Base-by-base conservation (phyloP, 2,113 vertebrate genomes). In the Sinocyclocheilus rhinocerous region DNA sequence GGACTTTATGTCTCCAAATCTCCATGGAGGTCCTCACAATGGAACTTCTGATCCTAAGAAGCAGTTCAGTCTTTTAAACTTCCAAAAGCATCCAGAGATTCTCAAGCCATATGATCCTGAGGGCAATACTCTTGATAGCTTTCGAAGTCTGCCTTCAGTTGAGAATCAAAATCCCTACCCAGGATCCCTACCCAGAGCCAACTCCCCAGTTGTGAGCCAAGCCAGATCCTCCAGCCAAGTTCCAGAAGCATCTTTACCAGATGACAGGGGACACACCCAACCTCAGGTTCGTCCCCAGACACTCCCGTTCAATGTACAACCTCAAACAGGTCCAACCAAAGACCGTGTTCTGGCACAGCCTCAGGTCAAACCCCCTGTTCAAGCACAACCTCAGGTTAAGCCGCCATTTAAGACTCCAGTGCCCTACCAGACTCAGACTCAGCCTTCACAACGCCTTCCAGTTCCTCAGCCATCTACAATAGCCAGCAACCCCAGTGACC, bases 61-160 rank as follows among this genome's bases (percentile, higher is more conserved):
- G 89, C 65, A 95, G 0, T 89, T 95, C 24, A 91, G 87, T 4
- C 84, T 97, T 85, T 92, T 97, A 83, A 99, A 98, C 92, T 98
- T 96, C 89, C 97, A 99, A 90, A 96, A 90, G 85, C 96, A 99
- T 84, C 97, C 98, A 16, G 98, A 99, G 92, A 92, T 98, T 81
- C 90, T 99, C 77, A 96, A 97, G 91, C 97, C 98, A 0, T 99
- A 99, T 16, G 94, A 98, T 92, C 97, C 97, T 24, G 93, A 96
- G 55, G 96, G 94, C 89, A 96, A 92, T 91, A 92, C 93, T 61
- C 83, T 95, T 26, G 87, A 93, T n/a, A 89, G 87, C 59, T 92
- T 91, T 72, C 93, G 84, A 0, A 89, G 91, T 70, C 65, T 85
- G 9, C 89, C 91, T 50, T 76, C 86, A 20, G 75, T 90, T 45